Conservation (phyloP, 2,113 vertebrate species). For the Mirounga angustirostris region DNA sequence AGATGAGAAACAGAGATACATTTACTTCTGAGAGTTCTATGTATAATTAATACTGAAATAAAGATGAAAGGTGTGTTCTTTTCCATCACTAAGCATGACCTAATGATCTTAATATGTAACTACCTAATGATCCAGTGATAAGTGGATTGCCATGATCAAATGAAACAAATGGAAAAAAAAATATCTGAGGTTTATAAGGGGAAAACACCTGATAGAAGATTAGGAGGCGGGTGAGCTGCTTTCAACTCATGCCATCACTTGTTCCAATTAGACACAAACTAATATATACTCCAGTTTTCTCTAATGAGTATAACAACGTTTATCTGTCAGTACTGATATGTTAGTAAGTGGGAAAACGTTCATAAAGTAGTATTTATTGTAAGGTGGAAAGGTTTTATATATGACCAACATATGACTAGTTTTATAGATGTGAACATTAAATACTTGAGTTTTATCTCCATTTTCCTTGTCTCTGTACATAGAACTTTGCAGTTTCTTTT, state of each 20-base stretch:
- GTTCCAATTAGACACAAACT: conserved; percentile 6
- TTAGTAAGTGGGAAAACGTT: not conserved
- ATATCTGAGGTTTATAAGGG: not conserved
- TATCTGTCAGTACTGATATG: not conserved
- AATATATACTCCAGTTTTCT: conserved; percentile 7
- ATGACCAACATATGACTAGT: not conserved
- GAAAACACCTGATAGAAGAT: conserved; percentile 11
- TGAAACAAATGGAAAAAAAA: not conserved
- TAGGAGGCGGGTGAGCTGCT: not conserved
- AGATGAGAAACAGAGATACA: conserved; percentile 30
- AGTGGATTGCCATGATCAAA: conserved; percentile 38
- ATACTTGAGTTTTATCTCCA: not conserved
- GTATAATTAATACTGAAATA: conserved; percentile 42
- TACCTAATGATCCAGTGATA: conserved; percentile 16
- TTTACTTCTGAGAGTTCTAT: conserved; percentile 50
- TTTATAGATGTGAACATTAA: conserved; percentile 2
- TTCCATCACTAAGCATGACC: not conserved
- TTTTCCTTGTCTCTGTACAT: conserved; percentile 12
- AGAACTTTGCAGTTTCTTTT: not conserved
- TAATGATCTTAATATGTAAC: conserved; percentile 46
- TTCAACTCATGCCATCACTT: conserved; percentile 55
- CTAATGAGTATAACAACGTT: not conserved
- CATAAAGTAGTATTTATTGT: not conserved
- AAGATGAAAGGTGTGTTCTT: conserved; percentile 59
- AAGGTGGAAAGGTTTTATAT: not conserved